These are phyloP conservation scores for Enoplosus armatus DNA, from an alignment of 2,797 vertebrate genomes.

Conservation along the genomic window DNA sequence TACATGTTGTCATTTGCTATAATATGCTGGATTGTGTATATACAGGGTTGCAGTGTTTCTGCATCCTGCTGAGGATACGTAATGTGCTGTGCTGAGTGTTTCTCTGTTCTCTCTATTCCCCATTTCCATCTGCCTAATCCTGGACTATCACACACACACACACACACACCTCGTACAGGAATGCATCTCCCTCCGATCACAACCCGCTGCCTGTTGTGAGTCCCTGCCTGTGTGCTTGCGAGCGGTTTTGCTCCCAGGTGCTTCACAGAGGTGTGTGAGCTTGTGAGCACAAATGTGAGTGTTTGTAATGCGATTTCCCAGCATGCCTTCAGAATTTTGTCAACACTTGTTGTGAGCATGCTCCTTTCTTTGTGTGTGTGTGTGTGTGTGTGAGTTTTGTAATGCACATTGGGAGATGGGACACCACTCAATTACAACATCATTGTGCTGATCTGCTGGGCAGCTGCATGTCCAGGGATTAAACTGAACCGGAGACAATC, in stretches of 20 bases:
- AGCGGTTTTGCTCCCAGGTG: constrained; percentile 15
- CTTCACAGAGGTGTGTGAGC: not conserved
- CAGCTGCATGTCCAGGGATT: constrained; percentile 58
- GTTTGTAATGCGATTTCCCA: constrained; percentile 36
- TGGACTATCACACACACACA: constrained; percentile 38
- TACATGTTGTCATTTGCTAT: constrained; percentile 13
- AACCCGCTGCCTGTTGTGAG: constrained; percentile 26
- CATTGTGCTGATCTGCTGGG: constrained; percentile 31
- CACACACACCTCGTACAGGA: constrained; percentile 41
- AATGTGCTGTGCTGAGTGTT: constrained; percentile 35
- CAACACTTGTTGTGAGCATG: not conserved
- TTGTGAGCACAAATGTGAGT: not conserved
- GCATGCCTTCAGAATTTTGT: not conserved
- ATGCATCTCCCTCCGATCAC: constrained; percentile 36
- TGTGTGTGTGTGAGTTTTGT: not conserved
- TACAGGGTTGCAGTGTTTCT: constrained; percentile 14
- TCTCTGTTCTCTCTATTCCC: constrained; percentile 20
- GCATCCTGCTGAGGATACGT: constrained; percentile 39
- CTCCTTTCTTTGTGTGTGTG: not conserved
- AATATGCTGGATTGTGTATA: constrained; percentile 11
- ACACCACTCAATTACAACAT: constrained; percentile 32
- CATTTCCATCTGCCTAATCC: constrained; percentile 63
- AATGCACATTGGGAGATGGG: constrained; percentile 23
- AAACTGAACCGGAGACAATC: constrained; percentile 43
- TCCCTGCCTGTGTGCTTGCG: not conserved